These are phyloP conservation scores for Phocides pigmalion DNA, from an alignment of 1,140 invertebrate genomes.

Conservation along the genomic window DNA sequence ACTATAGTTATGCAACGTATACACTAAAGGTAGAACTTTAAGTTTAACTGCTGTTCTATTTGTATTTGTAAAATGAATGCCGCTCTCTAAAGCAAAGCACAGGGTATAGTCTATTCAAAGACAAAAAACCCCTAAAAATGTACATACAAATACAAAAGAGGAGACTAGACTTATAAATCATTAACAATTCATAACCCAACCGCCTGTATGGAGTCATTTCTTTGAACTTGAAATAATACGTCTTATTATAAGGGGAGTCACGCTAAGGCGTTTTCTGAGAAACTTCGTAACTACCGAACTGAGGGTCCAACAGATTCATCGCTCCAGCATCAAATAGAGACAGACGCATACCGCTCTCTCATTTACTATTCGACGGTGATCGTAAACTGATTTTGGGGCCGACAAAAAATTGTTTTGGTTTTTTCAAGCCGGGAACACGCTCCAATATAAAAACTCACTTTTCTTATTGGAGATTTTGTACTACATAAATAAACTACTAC, in stretches of 20 bases:
- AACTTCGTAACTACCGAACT: conserved; percentile 47
- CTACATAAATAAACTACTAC: conserved; percentile 69
- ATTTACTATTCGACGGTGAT: conserved; percentile 72
- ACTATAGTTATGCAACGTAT: too few relatives aligned
- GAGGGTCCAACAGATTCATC: background rate
- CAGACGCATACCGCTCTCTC: conserved; percentile 43
- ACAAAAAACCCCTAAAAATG: too few relatives aligned
- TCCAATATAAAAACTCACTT: conserved; percentile 48
- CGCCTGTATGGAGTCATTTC: conserved; percentile 11
- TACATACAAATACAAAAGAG: too few relatives aligned
- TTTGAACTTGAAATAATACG: conserved; percentile 38
- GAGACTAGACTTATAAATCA: too few relatives aligned
- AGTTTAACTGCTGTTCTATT: too few relatives aligned
- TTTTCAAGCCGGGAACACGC: conserved; percentile 57
- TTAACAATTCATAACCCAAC: too few relatives aligned
- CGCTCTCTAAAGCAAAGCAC: too few relatives aligned
- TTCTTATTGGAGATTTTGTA: conserved; percentile 70
- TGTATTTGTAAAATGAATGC: too few relatives aligned
- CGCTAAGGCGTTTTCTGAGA: conserved; percentile 59
- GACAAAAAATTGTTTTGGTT: conserved; percentile 80
- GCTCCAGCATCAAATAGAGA: conserved; percentile 35
- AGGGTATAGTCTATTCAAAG: too few relatives aligned
- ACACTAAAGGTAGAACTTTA: too few relatives aligned
- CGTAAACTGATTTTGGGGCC: conserved; percentile 72
- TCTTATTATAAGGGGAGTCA: conserved; percentile 46